These are phyloP conservation scores for Gouania willdenowi DNA, from an alignment of 2,797 vertebrate genomes.

Conservation along the genomic window DNA sequence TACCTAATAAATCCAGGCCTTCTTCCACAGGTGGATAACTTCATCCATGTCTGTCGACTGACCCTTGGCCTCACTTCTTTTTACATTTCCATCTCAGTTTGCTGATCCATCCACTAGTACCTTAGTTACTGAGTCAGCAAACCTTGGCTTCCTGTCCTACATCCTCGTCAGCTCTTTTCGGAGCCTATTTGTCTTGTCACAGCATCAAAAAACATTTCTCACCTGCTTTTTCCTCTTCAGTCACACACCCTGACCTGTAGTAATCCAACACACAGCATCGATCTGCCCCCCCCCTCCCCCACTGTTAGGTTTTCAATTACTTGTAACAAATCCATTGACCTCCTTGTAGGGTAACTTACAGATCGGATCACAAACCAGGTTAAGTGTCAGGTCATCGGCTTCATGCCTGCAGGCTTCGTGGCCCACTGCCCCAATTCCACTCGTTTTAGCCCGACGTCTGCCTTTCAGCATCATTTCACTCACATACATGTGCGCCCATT, in stretches of 20 bases:
- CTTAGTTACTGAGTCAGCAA: neutral
- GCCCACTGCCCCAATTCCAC: conserved; percentile 55
- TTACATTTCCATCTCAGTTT: no score
- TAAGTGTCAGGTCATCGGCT: conserved; percentile 18
- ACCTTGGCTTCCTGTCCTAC: neutral
- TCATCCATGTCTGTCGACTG: no score
- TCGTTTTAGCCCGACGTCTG: neutral
- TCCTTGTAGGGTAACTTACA: neutral
- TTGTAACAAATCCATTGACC: neutral
- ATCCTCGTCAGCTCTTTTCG: conserved; percentile 9
- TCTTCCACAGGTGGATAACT: no score
- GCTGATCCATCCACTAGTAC: no score
- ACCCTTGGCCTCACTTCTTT: no score
- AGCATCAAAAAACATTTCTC: conserved; percentile 45
- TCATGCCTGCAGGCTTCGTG: conserved; percentile 15
- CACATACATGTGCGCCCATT: conserved; percentile 17
- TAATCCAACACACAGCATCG: conserved; percentile 3
- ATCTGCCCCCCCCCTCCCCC: neutral
- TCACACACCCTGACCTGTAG: conserved; percentile 17
- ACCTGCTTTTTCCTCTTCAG: conserved; percentile 23
- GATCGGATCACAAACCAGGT: conserved; percentile 24
- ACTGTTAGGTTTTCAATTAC: neutral
- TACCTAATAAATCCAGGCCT: no score
- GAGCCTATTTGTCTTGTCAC: conserved; percentile 55
- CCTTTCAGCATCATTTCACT: conserved; percentile 8